phyloP scores from a whole-genome alignment of 2,797 vertebrate species.

The Lagocephalus sceleratus region DNA sequence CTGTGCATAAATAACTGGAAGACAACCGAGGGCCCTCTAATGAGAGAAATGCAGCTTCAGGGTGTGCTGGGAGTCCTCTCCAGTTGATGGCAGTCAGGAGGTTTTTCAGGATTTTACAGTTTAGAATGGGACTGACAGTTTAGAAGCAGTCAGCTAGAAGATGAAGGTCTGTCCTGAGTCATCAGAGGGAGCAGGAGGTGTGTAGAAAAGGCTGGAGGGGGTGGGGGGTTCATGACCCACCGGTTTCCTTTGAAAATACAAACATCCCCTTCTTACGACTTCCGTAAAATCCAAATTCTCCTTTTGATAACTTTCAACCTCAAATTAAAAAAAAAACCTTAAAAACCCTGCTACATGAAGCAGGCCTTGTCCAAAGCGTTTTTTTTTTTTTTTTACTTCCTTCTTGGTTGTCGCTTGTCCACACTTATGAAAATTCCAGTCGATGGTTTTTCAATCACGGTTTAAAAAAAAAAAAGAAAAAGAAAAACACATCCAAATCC shows the following conservation, averaged over 20 bases:
- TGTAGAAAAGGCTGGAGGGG: constrained; percentile 41
- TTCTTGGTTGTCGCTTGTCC: constrained; percentile 69
- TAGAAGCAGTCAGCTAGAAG: constrained; percentile 22
- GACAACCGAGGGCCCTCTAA: constrained; percentile 22
- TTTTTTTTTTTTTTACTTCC: too few relatives aligned
- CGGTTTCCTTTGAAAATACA: constrained; percentile 42
- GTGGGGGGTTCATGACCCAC: constrained; percentile 57
- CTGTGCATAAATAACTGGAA: constrained; percentile 74
- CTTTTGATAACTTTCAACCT: constrained; percentile 1
- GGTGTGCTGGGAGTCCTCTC: constrained; percentile 26
- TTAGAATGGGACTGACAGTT: not conserved
- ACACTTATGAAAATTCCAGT: constrained; percentile 51
- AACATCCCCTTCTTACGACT: constrained; percentile 37
- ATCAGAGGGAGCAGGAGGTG: constrained; percentile 29
- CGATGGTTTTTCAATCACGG: constrained; percentile 32
- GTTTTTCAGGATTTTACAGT: constrained; percentile 37
- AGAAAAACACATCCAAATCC: not conserved
- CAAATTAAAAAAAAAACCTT: not conserved
- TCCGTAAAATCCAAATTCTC: constrained; percentile 35
- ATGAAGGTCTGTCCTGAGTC: constrained; percentile 42
- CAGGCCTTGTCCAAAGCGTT: constrained; percentile 71
- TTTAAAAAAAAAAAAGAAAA: constrained; percentile 13
- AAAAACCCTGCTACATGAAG: constrained; percentile 25
- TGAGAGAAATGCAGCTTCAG: constrained; percentile 16
- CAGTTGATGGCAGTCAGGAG: constrained; percentile 56